phyloP scores from a whole-genome alignment of 2,888 invertebrate genomes.

The Rugalucina vietnamica region DNA sequence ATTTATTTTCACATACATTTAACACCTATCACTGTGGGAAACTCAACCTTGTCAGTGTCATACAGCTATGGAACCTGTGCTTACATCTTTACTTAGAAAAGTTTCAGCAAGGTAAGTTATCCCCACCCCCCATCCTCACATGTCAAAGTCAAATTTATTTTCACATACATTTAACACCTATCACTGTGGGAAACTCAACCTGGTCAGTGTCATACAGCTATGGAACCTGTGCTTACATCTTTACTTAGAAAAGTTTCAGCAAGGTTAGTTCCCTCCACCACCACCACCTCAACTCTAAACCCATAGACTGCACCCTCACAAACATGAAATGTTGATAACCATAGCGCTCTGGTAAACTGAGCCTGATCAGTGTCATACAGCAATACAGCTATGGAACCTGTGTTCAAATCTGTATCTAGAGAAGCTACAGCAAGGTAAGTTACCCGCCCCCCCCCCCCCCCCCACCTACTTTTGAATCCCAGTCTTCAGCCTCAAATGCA shows the following conservation, averaged over 20 bases:
- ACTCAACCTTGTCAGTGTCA: constrained; percentile 76
- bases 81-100: constrained; percentile 79
- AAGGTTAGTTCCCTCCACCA: constrained; percentile 69
- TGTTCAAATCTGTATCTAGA: constrained; percentile 79
- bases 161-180: no score
- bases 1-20: no score
- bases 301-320: no score
- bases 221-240: constrained; percentile 81
- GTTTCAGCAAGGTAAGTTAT: constrained; percentile 74
- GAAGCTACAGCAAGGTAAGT: constrained; percentile 77
- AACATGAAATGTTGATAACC: no score
- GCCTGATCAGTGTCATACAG: constrained; percentile 77
- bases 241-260: constrained; percentile 77
- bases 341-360: constrained; percentile 79
- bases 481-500: no score
- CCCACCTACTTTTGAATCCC: no score
- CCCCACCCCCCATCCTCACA: constrained; percentile 29
- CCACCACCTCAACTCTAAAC: no score
- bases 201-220: constrained; percentile 77
- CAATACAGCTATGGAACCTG: constrained; percentile 81
- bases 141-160: no score
- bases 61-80: constrained; percentile 81
- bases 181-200: constrained; percentile 79
- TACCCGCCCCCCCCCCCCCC: no score
- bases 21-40: constrained; percentile 80